Evolutionary conservation across 1,140 invertebrate species (phyloP), one percentile per base, ranked within the genome.

Genomic region (Polypedilum vanderplanki): DNA sequence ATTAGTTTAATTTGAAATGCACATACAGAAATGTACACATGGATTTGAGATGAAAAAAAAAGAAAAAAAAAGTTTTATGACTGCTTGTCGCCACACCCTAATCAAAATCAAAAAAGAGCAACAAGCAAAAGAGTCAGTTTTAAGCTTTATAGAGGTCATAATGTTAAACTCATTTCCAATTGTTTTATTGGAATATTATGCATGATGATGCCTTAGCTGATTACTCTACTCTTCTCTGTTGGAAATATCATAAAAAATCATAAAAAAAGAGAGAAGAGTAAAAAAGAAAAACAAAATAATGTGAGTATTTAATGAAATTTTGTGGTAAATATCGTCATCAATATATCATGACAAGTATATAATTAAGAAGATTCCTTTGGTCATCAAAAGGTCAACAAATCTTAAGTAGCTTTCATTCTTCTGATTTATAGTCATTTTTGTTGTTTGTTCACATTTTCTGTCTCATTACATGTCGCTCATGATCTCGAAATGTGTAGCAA

Each of bases 111-210:
- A 57, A n/a, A 57, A 57, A 57, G 9, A 57, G 46, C 24, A 33
- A 3, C 24, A 33, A 33, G 24, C 1, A 5, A 33, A 33, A 33
- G 24, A 33, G 24, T 3, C 2, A 33, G 24, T 33, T 33, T 3
- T 57, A 57, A 57, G 46, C 46, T 57, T 57, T n/a, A 57, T 57
- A 57, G 46, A 57, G 46, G 46, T 57, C 46, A 57, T n/a, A 57
- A 57, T 57, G 46, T 57, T 15, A 57, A 57, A 57, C 46, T 57
- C 12, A 57, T 57, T 57, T 57, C 46, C 10, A 57, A 57, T 57
- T 57, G 46, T 57, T 57, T 57, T 57, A 57, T 57, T 57, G 46
- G 46, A 57, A 57, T 33, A 33, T 33, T 33, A 33, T 33, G 24
- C 5, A 33, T 33, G 24, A 33, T 57, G 46, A 57, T 57, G 46